Evolutionary conservation across 2,113 vertebrate genomes (phyloP).

Genomic region (Carettochelys insculpta): DNA sequence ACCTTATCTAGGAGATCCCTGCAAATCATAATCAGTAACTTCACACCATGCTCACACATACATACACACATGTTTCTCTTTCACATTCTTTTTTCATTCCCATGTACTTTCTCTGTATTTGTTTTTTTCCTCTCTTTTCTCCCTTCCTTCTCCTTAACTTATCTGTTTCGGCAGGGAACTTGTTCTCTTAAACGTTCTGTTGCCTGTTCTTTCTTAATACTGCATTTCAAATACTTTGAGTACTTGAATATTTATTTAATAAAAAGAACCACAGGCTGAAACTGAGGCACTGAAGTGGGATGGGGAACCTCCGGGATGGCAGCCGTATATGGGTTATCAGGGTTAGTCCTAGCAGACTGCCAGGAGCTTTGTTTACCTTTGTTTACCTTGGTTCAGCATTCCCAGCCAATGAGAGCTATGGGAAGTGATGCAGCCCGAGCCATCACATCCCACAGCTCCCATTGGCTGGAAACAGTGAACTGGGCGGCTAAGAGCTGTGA

Average conservation of each 20-base stretch:
- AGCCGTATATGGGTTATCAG: too few species aligned
- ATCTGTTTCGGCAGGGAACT: background rate
- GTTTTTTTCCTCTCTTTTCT: background rate
- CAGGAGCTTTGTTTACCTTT: too few species aligned
- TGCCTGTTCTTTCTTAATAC: background rate
- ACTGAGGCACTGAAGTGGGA: background rate
- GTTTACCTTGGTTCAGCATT: too few species aligned
- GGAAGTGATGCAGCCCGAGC: too few species aligned
- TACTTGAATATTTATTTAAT: background rate
- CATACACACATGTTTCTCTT: too few species aligned
- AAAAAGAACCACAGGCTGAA: background rate
- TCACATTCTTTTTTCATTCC: background rate
- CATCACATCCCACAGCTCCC: too few species aligned
- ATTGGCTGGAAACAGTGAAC: too few species aligned
- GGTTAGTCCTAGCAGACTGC: too few species aligned
- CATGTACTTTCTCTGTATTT: background rate
- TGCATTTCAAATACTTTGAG: background rate
- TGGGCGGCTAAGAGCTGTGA: too few species aligned
- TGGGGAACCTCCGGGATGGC: too few species aligned
- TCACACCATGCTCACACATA: background rate
- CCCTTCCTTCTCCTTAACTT: background rate
- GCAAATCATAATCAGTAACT: background rate
- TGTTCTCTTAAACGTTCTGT: background rate
- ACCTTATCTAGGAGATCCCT: background rate
- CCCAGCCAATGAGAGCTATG: too few species aligned